Conservation (phyloP, 1,140 invertebrate genomes). For the Archegozetes longisetosus region DNA sequence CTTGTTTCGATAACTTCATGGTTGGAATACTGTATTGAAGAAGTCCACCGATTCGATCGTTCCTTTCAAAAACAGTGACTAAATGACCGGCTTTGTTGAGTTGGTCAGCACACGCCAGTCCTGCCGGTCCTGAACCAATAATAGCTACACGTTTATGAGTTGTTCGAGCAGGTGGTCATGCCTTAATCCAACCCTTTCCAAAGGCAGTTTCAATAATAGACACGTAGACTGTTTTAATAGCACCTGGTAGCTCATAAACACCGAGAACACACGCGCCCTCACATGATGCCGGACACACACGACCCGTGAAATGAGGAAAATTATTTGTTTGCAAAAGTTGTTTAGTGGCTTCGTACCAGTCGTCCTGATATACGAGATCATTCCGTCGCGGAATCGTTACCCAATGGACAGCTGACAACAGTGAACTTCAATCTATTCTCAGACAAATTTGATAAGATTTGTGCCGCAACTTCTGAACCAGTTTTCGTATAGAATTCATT, state of each 20-base stretch:
- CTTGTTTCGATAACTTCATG: constrained; percentile 81
- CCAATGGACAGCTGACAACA: constrained; percentile 91
- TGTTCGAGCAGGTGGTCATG: constrained; percentile 50
- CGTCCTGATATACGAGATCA: constrained; percentile 61
- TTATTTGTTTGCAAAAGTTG: constrained; percentile 96
- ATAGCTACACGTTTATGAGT: constrained; percentile 77
- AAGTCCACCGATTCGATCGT: constrained; percentile 83
- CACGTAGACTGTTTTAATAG: constrained; percentile 98
- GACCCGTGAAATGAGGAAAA: constrained; percentile 96
- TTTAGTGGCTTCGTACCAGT: constrained; percentile 91
- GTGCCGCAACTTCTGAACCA: constrained; percentile 63
- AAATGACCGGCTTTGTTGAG: constrained; percentile 82
- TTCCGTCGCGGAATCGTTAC: constrained; percentile 99
- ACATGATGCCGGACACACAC: constrained; percentile 96
- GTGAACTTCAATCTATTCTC: constrained; percentile 53
- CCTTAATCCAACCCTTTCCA: constrained; percentile 83
- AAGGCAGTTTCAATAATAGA: constrained; percentile 97
- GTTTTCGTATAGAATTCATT: constrained; percentile 79
- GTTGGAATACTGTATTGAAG: constrained; percentile 95
- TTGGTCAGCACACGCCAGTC: constrained; percentile 90
- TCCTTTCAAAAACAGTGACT: constrained; percentile 90
- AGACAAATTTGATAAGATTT: constrained; percentile 49
- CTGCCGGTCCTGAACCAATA: constrained; percentile 89
- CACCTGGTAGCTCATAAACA: constrained; percentile 87
- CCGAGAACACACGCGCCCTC: constrained; percentile 95